Conservation (phyloP, 2,888 invertebrate genomes). For the Drosophila anomalata region DNA sequence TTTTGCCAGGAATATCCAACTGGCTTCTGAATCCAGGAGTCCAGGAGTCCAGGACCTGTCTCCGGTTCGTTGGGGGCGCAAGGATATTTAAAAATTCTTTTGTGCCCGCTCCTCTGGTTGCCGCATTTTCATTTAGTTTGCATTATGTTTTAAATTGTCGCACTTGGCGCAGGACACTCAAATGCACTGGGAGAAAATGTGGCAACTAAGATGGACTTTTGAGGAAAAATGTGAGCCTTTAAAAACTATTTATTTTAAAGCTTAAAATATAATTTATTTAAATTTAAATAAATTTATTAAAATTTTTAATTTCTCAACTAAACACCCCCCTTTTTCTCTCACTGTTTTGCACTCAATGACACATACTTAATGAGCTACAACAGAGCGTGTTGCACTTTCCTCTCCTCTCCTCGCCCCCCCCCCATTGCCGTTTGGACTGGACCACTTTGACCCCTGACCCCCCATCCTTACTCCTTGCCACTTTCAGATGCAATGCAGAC, state of each 20-base stretch:
- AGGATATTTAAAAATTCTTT: conserved; percentile 50
- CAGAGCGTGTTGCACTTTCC: conserved; percentile 37
- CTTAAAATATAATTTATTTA: no score
- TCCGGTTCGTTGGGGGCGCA: conserved; percentile 38
- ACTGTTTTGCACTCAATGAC: conserved; percentile 16
- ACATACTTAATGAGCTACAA: conserved; percentile 44
- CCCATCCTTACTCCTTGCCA: not conserved
- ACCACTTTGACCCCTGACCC: conserved; percentile 17
- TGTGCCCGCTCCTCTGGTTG: conserved; percentile 31
- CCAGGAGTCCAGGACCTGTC: not conserved
- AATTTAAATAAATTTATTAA: no score
- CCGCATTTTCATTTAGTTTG: conserved; percentile 55
- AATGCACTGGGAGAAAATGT: conserved; percentile 2
- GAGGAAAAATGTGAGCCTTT: no score
- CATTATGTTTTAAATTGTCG: conserved; percentile 54
- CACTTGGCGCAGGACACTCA: conserved; percentile 45
- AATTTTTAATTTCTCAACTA: no score
- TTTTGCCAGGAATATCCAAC: not conserved
- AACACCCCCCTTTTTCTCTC: not conserved
- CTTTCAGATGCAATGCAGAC: conserved; percentile 34
- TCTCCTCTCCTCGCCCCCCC: not conserved
- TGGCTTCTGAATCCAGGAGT: no score
- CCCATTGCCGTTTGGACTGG: not conserved
- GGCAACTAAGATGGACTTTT: no score
- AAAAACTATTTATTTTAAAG: no score